Base-by-base conservation (phyloP, 2,888 invertebrate genomes). In the Ochropacha duplaris region DNA sequence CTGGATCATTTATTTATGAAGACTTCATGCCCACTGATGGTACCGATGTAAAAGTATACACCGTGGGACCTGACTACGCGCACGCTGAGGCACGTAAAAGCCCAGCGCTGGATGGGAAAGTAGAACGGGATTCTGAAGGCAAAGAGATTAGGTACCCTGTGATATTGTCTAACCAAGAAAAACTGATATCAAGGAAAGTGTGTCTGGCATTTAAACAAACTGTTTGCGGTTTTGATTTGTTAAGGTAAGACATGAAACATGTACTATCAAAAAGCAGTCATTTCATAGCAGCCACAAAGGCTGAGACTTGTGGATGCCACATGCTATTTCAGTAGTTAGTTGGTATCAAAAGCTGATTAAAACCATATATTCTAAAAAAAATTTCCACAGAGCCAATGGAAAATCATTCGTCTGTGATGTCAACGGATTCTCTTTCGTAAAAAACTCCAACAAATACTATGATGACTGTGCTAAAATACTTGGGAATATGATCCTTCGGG, bases 11-110 rank as follows among this genome's bases (percentile, higher is more conserved):
- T 89, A 99, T 99, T 83, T 99, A 99, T 87, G 99, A 99, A 94
- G 99, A 99, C 90, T 99, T 99, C 89, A 99, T 99, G 99, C 99
- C 99, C 6, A 99, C 99, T 39, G 99, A 99, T 94, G 99, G 99
- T 68, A 94, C 94, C 52, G 94, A 95, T 71, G 95, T 95, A 52
- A 95, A 96, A 92, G 99, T 99, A 26, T 99, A 99, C 87, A 99
- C 99, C 0, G 99, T 99, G 28, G 99, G 99, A 0, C 99, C 99
- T 0, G 99, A 99, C 89, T 99, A 99, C 88, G 99, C 99, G 3
- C 99, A 99, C 90, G 99, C 99, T 0, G 99, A 99, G 88, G 99
- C 99, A 0, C 94, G 99, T 57, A 99, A 99, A 86, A 99, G 99
- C 58, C 99, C 99, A 0, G 99, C 99, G 0, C 93, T 99, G 14